Evolutionary conservation across 2,797 vertebrate genomes (phyloP).

Genomic region (Denticeps clupeoides): DNA sequence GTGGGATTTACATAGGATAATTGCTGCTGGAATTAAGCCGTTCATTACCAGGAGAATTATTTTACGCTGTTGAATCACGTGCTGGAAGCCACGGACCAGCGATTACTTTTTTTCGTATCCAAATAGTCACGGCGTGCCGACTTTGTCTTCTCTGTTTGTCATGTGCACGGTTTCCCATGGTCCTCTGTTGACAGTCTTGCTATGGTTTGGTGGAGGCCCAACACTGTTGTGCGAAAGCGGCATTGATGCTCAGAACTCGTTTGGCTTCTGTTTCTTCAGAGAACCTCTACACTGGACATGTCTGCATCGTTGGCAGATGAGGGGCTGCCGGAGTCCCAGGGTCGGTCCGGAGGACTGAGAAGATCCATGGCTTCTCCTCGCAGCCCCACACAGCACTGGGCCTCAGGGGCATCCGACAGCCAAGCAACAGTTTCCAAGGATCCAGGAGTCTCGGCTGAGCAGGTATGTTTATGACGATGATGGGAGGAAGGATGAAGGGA

Average conservation of each 20-base stretch:
- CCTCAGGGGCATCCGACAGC: constrained; percentile 36
- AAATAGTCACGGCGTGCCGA: background rate
- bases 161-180: constrained; percentile 18
- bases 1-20: constrained; percentile 52
- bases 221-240: constrained; percentile 20
- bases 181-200: constrained; percentile 34
- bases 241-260: constrained; percentile 37
- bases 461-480: constrained; percentile 8
- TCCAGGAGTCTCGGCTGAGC: constrained; percentile 52
- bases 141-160: constrained; percentile 13
- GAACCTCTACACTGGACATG: constrained; percentile 36
- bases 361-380: constrained; percentile 31
- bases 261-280: no score
- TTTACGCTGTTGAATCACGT: constrained; percentile 19
- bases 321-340: constrained; percentile 42
- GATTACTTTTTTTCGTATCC: constrained; percentile 2
- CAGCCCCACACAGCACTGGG: constrained; percentile 39
- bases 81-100: background rate
- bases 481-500: background rate
- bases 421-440: constrained; percentile 43
- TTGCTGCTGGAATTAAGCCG: constrained; percentile 40
- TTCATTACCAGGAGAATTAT: constrained; percentile 37
- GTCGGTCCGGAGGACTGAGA: constrained; percentile 46
- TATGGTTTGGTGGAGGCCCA: constrained; percentile 23
- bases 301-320: constrained; percentile 35